Conservation (phyloP, 2,113 vertebrate species). For the Rhagologus leucostigma region DNA sequence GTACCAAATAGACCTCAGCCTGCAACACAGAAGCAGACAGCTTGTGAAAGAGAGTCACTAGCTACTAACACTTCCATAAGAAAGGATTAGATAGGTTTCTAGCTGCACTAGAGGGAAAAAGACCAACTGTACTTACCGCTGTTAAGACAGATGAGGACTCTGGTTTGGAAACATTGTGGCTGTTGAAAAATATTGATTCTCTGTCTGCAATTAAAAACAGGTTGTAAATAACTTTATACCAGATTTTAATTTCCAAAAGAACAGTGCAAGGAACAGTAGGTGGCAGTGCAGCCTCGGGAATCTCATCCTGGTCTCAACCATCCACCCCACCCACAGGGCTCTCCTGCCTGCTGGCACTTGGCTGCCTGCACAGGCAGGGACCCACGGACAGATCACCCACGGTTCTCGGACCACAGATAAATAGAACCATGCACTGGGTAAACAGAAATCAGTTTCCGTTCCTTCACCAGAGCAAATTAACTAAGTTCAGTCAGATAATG, state of each 20-base stretch:
- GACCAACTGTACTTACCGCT: slow-evolving; percentile 77
- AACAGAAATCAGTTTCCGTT: not conserved
- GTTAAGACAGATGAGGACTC: slow-evolving; percentile 95
- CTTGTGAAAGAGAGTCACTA: slow-evolving; percentile 33
- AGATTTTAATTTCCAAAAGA: not conserved
- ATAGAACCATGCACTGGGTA: accelerated
- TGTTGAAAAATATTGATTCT: slow-evolving; percentile 99
- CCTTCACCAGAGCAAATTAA: not conserved
- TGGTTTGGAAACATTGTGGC: slow-evolving; percentile 98
- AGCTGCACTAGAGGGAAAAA: not conserved
- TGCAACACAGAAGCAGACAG: slow-evolving; percentile 55
- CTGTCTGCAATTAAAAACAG: slow-evolving; percentile 81
- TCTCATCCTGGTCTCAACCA: not conserved
- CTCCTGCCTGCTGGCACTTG: not conserved
- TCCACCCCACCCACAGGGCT: no score
- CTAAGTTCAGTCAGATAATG: not conserved
- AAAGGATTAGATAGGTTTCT: not conserved
- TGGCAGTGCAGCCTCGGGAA: slow-evolving; percentile 47
- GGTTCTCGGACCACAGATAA: accelerated
- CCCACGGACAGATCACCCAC: accelerated
- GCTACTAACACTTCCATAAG: not conserved
- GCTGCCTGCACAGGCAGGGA: not conserved
- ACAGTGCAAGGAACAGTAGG: slow-evolving; percentile 23
- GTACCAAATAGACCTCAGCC: slow-evolving; percentile 58
- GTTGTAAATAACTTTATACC: not conserved